Evolutionary conservation across 2,888 invertebrate species (phyloP).

Genomic region (Protonemura montana): DNA sequence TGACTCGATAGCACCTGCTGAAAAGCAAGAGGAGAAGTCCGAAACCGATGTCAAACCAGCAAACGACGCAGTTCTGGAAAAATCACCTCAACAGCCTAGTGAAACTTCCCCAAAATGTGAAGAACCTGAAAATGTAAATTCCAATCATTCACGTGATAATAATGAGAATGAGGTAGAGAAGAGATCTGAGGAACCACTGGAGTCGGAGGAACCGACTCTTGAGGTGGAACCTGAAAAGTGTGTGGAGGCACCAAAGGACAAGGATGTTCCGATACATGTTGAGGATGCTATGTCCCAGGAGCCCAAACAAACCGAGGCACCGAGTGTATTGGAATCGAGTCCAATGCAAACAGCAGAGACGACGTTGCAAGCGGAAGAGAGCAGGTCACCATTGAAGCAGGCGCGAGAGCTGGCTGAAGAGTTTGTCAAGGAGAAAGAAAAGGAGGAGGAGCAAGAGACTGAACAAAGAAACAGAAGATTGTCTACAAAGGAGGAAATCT

Average conservation of each 20-base stretch:
- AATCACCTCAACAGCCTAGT: constrained; percentile 54
- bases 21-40: constrained; percentile 63
- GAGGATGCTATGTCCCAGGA: not conserved
- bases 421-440: constrained; percentile 38
- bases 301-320: constrained; percentile 1
- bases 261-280: not conserved
- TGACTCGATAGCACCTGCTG: constrained; percentile 57
- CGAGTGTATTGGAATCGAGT: not conserved
- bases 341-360: not conserved
- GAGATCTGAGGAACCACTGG: not conserved
- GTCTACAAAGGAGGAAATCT: constrained; percentile 14
- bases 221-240: not conserved
- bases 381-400: constrained; percentile 32
- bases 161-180: not conserved
- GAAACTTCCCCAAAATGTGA: constrained; percentile 59
- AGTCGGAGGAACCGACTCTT: not conserved
- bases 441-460: constrained; percentile 36
- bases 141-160: not conserved
- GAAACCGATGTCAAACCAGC: constrained; percentile 52
- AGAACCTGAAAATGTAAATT: constrained; percentile 48
- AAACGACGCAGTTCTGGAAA: constrained; percentile 66
- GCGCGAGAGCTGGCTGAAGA: constrained; percentile 29
- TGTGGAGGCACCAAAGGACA: not conserved
- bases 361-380: constrained; percentile 29
- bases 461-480: constrained; percentile 22